Evolutionary conservation across 1,140 invertebrate genomes (phyloP).

Genomic region (Anastrepha ludens): DNA sequence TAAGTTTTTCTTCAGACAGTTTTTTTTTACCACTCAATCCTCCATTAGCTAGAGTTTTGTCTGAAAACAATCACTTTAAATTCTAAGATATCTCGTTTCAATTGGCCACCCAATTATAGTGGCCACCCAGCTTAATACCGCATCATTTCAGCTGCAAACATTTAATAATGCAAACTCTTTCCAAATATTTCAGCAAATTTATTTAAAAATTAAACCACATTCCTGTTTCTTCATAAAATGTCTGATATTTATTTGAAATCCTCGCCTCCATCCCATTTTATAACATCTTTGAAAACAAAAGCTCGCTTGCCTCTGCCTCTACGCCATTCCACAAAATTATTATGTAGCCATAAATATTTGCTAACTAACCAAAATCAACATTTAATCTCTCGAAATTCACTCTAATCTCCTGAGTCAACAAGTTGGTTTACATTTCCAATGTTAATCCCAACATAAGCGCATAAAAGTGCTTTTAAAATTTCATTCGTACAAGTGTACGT

Average conservation of each 20-base stretch:
- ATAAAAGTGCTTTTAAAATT: slow-evolving; percentile 49
- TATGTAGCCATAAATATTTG: neutral
- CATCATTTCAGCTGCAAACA: no score
- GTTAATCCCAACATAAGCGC: slow-evolving; percentile 32
- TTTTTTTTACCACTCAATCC: no score
- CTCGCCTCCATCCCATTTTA: neutral
- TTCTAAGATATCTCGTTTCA: no score
- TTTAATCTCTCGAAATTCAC: slow-evolving; percentile 48
- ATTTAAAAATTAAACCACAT: neutral
- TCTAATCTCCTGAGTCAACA: slow-evolving; percentile 48
- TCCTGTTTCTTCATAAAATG: no score
- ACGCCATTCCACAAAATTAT: neutral
- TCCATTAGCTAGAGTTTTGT: no score
- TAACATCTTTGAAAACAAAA: neutral
- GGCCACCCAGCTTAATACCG: no score
- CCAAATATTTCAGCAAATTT: neutral
- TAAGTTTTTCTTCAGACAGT: no score
- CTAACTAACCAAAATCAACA: slow-evolving; percentile 36
- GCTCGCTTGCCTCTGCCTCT: neutral
- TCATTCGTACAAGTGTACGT: neutral
- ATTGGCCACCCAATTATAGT: no score
- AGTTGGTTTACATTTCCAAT: slow-evolving; percentile 48
- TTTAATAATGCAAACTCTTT: neutral
- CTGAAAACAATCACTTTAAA: no score
- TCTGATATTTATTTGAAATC: no score